Base-by-base conservation (phyloP, 2,113 vertebrate genomes). In the Crypturellus undulatus region DNA sequence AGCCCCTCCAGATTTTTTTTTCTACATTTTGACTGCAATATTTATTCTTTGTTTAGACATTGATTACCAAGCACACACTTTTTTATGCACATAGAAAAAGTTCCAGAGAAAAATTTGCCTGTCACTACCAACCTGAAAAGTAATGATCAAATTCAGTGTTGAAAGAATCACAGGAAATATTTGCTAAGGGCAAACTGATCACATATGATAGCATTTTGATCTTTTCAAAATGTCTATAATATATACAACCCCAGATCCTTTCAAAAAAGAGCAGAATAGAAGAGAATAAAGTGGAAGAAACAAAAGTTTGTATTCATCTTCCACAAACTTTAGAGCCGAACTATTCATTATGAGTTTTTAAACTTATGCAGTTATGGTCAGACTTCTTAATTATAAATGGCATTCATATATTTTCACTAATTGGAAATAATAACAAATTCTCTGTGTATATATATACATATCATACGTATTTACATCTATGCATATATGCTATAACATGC, bases 101-200 rank as follows among this genome's bases (percentile, higher is more conserved):
- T 87, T 84, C 9, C 21, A 56, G 22, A 77, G 67, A 59, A 90
- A 68, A 52, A 54, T 6, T 84, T 42, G 24, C 34, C 30, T 38
- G 25, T 65, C 82, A 28, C 43, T 64, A 45, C 25, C 49, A 36
- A 51, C n/a, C 52, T 79, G 58, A 58, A 87, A 87, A 75, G 1
- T 24, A 84, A 70, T 56, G 65, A 62, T 56, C 12, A 84, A 72
- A 93, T 84, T 82, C 12, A 76, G 42, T 7, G 60, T 17, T 60
- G 63, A 89, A 89, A 91, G 76, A 84, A 38, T 10, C 16, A 78
- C 21, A 67, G 12, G 30, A 97, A 90, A 82, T 84, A 77, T 72
- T 82, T 91, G 17, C 18, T 64, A 76, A 90, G 40, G 59, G 40
- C 6, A 83, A 81, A 75, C 5, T 84, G 58, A 72, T n/a, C 1